A percentile compares a stretch with the other conserved stretches of the same genome.
These are phyloP conservation scores for Sigmodon hispidus DNA, from an alignment of 2,113 vertebrate species.

Conservation along the genomic window DNA sequence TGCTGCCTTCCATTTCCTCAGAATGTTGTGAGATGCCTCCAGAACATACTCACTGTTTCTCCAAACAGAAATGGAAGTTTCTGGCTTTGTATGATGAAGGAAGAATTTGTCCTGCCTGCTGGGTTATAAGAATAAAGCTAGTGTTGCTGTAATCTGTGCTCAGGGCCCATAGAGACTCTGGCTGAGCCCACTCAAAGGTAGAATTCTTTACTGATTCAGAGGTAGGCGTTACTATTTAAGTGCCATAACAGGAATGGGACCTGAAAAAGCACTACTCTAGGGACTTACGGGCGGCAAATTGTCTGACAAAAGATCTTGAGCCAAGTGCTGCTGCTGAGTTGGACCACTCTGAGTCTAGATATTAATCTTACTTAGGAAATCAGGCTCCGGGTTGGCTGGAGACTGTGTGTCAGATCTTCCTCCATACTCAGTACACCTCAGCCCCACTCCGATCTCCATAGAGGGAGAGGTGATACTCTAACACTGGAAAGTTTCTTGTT, in stretches of 20 bases:
- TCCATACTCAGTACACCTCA: conserved; percentile 11
- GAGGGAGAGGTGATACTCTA: conserved; percentile 51
- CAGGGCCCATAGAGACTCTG: conserved; percentile 23
- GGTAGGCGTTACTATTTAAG: conserved; percentile 66
- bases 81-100: neutral
- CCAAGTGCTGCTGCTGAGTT: conserved; percentile 58
- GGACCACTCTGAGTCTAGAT: conserved; percentile 73
- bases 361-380: conserved; percentile 81
- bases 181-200: conserved; percentile 29
- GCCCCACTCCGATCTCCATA: neutral
- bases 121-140: conserved; percentile 38
- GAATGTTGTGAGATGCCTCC: neutral
- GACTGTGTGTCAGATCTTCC: conserved; percentile 47
- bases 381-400: conserved; percentile 77
- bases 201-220: conserved; percentile 46
- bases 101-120: neutral
- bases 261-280: conserved; percentile 54
- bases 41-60: neutral
- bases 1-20: neutral
- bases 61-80: neutral
- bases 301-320: conserved; percentile 62
- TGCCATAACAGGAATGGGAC: conserved; percentile 36
- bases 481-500: conserved; percentile 60
- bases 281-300: conserved; percentile 65
- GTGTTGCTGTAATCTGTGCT: conserved; percentile 28